A percentile compares a stretch with the other conserved stretches of the same genome.
These are phyloP conservation scores for Aurelia aurita DNA, from an alignment of 30 jellyfish, hydroid and myxozoan genomes.

Conservation along the genomic window DNA sequence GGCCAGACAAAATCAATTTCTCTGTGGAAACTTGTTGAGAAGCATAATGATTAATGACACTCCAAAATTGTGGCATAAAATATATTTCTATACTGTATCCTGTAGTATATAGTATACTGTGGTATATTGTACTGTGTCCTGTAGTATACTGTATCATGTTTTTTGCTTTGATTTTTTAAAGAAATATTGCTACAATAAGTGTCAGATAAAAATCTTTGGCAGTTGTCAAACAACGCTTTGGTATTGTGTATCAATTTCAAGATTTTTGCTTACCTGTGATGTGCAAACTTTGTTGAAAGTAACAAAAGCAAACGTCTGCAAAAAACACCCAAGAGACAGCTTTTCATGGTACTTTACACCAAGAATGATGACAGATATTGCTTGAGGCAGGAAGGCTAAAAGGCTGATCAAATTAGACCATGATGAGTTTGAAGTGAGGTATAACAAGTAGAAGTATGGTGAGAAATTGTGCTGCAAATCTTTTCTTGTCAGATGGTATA, in stretches of 20 bases:
- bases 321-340: conserved; percentile 82
- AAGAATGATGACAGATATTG: conserved; percentile 50
- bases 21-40: too few species aligned
- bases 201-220: too few species aligned
- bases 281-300: conserved; percentile 98
- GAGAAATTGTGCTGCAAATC: conserved; percentile 95
- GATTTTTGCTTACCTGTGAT: conserved; percentile 82
- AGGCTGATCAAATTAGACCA: conserved; percentile 50
- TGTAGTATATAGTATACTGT: too few species aligned
- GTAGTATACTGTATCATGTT: too few species aligned
- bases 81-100: too few species aligned
- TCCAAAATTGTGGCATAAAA: too few species aligned
- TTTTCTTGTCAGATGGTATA: conserved; percentile 80
- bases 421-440: conserved; percentile 43
- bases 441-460: conserved; percentile 81
- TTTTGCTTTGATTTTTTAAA: too few species aligned
- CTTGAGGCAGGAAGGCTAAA: conserved; percentile 92
- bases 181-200: too few species aligned
- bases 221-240: too few species aligned
- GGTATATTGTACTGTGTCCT: too few species aligned
- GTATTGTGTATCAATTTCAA: not conserved
- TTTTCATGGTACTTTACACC: conserved; percentile 66
- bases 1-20: too few species aligned
- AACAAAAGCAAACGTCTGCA: conserved; percentile 97
- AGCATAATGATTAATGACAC: too few species aligned